Conservation (phyloP, 1,140 invertebrate genomes). For the Ips typographus region DNA sequence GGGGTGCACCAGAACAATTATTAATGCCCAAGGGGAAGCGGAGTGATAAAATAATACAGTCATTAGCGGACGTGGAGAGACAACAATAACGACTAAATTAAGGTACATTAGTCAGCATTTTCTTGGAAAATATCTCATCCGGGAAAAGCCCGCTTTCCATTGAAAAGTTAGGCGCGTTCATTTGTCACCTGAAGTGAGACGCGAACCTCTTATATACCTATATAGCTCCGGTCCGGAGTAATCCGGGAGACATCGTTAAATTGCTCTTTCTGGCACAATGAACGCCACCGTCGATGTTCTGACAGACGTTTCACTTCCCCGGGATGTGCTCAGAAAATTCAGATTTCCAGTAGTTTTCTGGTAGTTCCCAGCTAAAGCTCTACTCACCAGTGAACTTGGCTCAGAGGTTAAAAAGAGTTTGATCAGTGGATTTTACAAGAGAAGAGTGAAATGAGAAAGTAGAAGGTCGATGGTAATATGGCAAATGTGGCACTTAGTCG, state of each 20-base stretch:
- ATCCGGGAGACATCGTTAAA: conserved; percentile 35
- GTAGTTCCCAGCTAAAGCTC: not conserved
- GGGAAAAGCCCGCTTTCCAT: conserved; percentile 30
- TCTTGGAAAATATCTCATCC: conserved; percentile 33
- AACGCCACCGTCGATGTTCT: conserved; percentile 15
- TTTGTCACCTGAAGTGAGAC: conserved; percentile 38
- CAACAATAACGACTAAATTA: conserved; percentile 34
- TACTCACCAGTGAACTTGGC: not conserved
- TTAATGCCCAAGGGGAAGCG: no score
- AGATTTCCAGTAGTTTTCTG: no score
- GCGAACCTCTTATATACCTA: conserved; percentile 32
- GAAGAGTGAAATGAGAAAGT: not conserved
- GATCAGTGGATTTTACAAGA: not conserved
- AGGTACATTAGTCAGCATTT: conserved; percentile 39
- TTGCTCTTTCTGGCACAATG: conserved; percentile 32
- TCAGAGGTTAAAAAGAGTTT: not conserved
- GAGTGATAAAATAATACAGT: conserved; percentile 31
- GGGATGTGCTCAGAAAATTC: no score
- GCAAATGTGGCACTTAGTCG: conserved; percentile 35
- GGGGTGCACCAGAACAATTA: no score
- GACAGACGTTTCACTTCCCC: no score
- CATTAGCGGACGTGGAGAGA: conserved; percentile 20
- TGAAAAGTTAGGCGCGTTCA: conserved; percentile 38
- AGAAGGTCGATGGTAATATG: conserved; percentile 9
- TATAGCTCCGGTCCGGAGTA: conserved; percentile 33